Evolutionary conservation across 2,113 vertebrate species (phyloP), one percentile per base, ranked within the genome.

Genomic region (Hypanus sabinus): DNA sequence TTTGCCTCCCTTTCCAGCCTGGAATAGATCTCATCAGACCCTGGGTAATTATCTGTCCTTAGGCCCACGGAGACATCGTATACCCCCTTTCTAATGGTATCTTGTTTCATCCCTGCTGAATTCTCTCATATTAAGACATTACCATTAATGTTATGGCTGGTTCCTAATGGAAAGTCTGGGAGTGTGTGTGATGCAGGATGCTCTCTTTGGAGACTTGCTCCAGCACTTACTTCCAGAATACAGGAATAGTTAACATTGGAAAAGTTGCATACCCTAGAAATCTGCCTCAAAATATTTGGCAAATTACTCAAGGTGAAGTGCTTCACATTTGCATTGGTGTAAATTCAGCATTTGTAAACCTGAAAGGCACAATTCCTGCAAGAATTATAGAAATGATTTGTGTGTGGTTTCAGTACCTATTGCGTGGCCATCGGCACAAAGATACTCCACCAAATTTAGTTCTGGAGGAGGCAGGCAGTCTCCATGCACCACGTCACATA

Each of bases 381-480:
- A 93, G 65, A 93, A 55, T 73, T 65, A 93, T 71, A 27, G 8
- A 71, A 55, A 93, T 38, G 8, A 36, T 36, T 90, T 68, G 16
- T 20, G 55, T 57, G 18, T 79, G 12, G 11, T 68, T 93, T 70
- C 57, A 97, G 97, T 95, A 99, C 99, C 98, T 20, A 99, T 96
- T 92, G 96, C 94, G 0, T 96, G 96, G 20, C 98, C 98, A 36
- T 97, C 95, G 73, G 98, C 97, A 57, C 99, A 99, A 95, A 96
- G 97, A 96, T 98, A 98, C 94, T 99, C 98, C 94, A 99, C 97
- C 0, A 96, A 96, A 94, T 98, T 97, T 94, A 97, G 94, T 92
- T 98, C 96, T 0, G 96, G 94, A 0, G 97, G 98, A 0, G 96
- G 94, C 0, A 95, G 95, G 77, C 99, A 99, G 1, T 96, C 96